Evolutionary conservation across 2,888 invertebrate species (phyloP).

Genomic region (Sceliomorpha sp.): DNA sequence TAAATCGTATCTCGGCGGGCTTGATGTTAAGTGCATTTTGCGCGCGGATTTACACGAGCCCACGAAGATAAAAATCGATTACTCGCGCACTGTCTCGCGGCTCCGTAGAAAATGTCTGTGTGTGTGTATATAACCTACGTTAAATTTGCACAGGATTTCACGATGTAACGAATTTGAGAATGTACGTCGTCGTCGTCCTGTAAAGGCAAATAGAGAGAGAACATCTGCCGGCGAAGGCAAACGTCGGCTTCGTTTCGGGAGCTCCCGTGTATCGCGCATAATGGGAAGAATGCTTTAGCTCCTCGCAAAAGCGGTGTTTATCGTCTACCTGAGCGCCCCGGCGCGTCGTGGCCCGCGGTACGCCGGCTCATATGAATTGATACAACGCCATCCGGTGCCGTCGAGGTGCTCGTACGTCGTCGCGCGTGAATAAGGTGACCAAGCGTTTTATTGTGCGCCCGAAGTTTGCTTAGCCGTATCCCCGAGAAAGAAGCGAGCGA

Average conservation of each 20-base stretch:
- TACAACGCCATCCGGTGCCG: conserved; percentile 25
- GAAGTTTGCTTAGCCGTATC: conserved; percentile 49
- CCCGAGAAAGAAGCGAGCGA: conserved; percentile 30
- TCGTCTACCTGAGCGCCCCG: conserved; percentile 65
- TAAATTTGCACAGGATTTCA: conserved; percentile 4
- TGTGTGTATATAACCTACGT: conserved; percentile 12
- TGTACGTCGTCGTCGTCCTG: conserved; percentile 27
- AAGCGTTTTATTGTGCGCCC: conserved; percentile 56
- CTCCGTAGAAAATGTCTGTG: too few relatives aligned
- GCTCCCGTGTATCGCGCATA: conserved; percentile 66
- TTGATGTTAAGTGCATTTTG: too few relatives aligned
- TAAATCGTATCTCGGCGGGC: too few relatives aligned
- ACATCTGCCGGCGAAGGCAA: conserved; percentile 23
- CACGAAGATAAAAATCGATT: too few relatives aligned
- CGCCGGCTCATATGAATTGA: conserved; percentile 53
- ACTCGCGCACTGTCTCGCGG: too few relatives aligned
- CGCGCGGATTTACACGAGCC: too few relatives aligned
- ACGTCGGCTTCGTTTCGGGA: conserved; percentile 58
- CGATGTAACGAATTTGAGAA: conserved; percentile 26
- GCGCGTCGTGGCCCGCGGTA: conserved; percentile 62
- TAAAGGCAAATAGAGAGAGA: conserved; percentile 39
- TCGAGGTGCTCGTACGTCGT: conserved; percentile 42
- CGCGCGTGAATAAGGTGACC: conserved; percentile 53
- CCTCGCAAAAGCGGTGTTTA: conserved; percentile 65
- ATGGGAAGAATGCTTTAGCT: conserved; percentile 65